A percentile compares a stretch with the other conserved stretches of the same genome.
phyloP scores from a whole-genome alignment of 2,888 invertebrate species.

The Meliscaeva auricollis region DNA sequence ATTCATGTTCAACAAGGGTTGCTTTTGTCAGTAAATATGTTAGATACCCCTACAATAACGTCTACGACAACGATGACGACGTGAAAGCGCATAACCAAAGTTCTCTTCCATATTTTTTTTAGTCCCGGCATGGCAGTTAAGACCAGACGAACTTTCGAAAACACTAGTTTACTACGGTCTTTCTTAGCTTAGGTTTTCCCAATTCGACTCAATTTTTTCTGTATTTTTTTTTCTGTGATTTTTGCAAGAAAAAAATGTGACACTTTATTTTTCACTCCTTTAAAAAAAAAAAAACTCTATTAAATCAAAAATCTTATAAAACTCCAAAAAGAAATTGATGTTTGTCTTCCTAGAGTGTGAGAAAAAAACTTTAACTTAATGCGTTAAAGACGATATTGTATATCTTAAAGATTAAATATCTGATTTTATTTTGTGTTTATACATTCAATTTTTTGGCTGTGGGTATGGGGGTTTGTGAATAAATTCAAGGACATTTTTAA shows the following conservation, averaged over 20 bases:
- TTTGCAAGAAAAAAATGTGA: constrained; percentile 40
- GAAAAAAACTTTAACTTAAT: neutral
- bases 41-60: constrained; percentile 32
- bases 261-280: neutral
- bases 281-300: constrained; percentile 10
- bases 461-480: neutral
- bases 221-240: constrained; percentile 12
- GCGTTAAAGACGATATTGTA: neutral
- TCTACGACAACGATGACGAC: neutral
- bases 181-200: constrained; percentile 59
- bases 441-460: neutral
- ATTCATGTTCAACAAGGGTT: constrained; percentile 56
- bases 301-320: neutral
- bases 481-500: constrained; percentile 2
- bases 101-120: constrained; percentile 60
- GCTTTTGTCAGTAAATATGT: constrained; percentile 34
- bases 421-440: neutral
- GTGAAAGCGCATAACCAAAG: constrained; percentile 43
- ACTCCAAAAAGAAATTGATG: constrained; percentile 14
- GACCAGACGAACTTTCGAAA: constrained; percentile 52
- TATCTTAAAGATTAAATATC: neutral
- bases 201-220: constrained; percentile 32
- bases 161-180: constrained; percentile 47
- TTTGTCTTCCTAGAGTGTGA: constrained; percentile 53
- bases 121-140: constrained; percentile 30